Percentiles rank a stretch among this genome's conserved stretches.
Evolutionary conservation across 2,888 invertebrate genomes (phyloP).

Genomic region (Argyresthia albistria): DNA sequence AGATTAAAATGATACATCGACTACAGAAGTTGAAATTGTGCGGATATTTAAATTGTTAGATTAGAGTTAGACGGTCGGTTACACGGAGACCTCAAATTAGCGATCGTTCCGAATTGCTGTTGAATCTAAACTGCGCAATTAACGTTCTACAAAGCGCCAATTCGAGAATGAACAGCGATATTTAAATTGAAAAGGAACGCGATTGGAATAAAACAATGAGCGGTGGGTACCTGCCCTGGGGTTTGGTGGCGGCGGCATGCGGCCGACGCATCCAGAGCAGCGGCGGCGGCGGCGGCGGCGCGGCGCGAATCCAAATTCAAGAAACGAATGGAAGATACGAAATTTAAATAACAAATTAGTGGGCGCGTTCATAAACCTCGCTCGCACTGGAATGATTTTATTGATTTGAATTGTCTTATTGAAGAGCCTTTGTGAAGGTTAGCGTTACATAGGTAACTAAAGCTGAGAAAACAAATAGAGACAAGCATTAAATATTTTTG

Average conservation of each 20-base stretch:
- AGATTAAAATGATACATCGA: slow-evolving; percentile 37
- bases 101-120: slow-evolving; percentile 53
- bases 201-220: slow-evolving; percentile 58
- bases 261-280: slow-evolving; percentile 31
- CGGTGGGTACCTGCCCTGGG: slow-evolving; percentile 10
- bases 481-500: too few species aligned
- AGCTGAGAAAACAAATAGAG: too few species aligned
- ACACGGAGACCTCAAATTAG: slow-evolving; percentile 66
- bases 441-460: too few species aligned
- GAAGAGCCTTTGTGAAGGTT: too few species aligned
- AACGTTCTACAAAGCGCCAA: slow-evolving; percentile 59
- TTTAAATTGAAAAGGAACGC: slow-evolving; percentile 69
- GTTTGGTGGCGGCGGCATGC: slow-evolving; percentile 20
- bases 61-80: slow-evolving; percentile 50
- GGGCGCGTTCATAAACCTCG: slow-evolving; percentile 34
- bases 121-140: slow-evolving; percentile 69
- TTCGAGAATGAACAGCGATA: slow-evolving; percentile 66
- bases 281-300: slow-evolving; percentile 19
- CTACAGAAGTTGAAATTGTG: not conserved
- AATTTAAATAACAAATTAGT: slow-evolving; percentile 65
- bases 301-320: slow-evolving; percentile 39
- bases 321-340: slow-evolving; percentile 32
- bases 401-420: too few species aligned
- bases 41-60: slow-evolving; percentile 32
- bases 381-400: too few species aligned